phyloP scores from a whole-genome alignment of 2,113 vertebrate genomes.

The Leucoraja erinaceus region DNA sequence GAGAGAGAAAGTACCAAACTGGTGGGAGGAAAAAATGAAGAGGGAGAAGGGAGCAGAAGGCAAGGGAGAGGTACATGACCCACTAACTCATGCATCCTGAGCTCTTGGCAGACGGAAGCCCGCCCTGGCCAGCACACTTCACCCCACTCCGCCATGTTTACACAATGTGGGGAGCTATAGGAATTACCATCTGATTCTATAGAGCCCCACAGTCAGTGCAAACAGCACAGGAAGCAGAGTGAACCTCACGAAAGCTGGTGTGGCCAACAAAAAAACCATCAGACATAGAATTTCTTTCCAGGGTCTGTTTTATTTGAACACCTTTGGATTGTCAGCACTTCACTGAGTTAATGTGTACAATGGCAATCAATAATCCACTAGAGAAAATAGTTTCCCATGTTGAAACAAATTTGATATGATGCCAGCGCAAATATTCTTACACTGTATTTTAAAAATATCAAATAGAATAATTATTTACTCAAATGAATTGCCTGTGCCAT shows the following conservation, averaged over 20 bases:
- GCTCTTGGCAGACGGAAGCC: background rate
- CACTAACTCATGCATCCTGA: background rate
- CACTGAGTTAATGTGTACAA: background rate
- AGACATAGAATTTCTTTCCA: background rate
- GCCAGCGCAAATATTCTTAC: constrained; percentile 9
- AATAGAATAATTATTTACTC: constrained; percentile 20
- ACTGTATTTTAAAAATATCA: background rate
- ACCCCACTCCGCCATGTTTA: background rate
- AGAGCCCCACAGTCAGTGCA: background rate
- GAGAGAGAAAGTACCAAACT: background rate
- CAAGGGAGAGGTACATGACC: background rate
- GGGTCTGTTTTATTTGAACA: background rate
- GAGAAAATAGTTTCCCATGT: constrained; percentile 5
- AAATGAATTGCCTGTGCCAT: constrained; percentile 12
- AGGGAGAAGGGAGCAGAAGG: background rate
- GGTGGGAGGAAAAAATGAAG: background rate
- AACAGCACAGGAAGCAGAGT: background rate
- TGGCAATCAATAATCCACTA: constrained; percentile 12
- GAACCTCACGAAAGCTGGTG: background rate
- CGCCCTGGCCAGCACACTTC: too few relatives aligned
- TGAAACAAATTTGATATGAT: background rate
- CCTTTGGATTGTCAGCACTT: background rate
- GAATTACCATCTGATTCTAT: background rate
- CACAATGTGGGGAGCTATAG: background rate
- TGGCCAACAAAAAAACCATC: background rate